phyloP scores from a whole-genome alignment of 1,140 invertebrate genomes.

The Drosophila trapezifrons region DNA sequence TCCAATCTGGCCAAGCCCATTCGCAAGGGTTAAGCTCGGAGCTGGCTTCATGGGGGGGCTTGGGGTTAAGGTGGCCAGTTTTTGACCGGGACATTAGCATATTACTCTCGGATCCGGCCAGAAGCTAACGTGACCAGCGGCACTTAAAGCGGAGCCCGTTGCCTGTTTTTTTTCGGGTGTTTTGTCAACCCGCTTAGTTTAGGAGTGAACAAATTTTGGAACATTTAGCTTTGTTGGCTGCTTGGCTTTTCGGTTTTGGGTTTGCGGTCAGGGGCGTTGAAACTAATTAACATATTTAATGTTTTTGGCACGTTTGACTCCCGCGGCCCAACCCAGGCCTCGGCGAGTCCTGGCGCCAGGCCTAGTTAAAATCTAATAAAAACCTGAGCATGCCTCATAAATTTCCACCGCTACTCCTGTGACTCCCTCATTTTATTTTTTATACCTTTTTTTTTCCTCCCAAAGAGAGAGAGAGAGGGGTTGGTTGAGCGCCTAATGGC shows the following conservation, averaged over 20 bases:
- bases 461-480: not conserved
- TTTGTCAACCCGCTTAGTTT: constrained; percentile 64
- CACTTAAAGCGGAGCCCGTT: constrained; percentile 50
- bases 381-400: constrained; percentile 84
- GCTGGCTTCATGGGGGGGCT: not conserved
- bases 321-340: constrained; percentile 11
- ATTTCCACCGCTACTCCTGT: constrained; percentile 69
- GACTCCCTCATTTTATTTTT: constrained; percentile 5
- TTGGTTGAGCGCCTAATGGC: constrained; percentile 74
- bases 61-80: not conserved
- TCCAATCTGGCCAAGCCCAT: constrained; percentile 35
- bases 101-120: constrained; percentile 33
- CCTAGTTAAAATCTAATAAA: constrained; percentile 84
- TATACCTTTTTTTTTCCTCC: constrained; percentile 2
- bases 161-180: constrained; percentile 26
- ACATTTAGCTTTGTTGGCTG: constrained; percentile 4
- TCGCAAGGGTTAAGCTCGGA: constrained; percentile 36
- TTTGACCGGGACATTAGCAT: constrained; percentile 54
- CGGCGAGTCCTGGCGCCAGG: constrained; percentile 49
- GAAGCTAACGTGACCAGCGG: constrained; percentile 67
- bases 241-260: not conserved
- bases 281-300: constrained; percentile 83
- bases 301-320: constrained; percentile 79
- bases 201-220: constrained; percentile 27
- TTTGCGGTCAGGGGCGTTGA: constrained; percentile 62